Conservation (phyloP, 2,113 vertebrate species). For the Platichthys stellatus region DNA sequence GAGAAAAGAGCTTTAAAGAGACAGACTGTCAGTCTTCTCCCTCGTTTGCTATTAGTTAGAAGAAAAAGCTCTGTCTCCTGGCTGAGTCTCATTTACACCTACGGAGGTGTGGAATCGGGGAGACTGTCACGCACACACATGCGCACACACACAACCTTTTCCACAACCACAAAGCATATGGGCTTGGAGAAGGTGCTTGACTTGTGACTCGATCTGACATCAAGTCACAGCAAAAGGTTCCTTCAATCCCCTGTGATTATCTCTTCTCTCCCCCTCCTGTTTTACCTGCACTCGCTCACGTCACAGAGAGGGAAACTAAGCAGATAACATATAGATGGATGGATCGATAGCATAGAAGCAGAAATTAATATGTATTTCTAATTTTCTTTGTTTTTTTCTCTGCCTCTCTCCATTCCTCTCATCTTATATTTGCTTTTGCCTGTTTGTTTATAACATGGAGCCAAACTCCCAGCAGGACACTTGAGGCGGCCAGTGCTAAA, state of each 20-base stretch:
- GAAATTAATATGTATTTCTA: slow-evolving; percentile 3
- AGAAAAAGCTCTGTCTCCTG: slow-evolving; percentile 40
- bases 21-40: slow-evolving; percentile 52
- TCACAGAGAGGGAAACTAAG: neutral
- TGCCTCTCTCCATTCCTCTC: neutral
- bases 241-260: slow-evolving; percentile 18
- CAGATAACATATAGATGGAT: neutral
- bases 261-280: neutral
- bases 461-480: slow-evolving; percentile 67
- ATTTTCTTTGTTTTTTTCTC: slow-evolving; percentile 7
- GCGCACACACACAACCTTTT: slow-evolving; percentile 19
- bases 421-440: slow-evolving; percentile 39
- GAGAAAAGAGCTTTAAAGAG: slow-evolving; percentile 50
- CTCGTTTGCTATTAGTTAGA: slow-evolving; percentile 55
- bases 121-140: slow-evolving; percentile 16
- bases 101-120: slow-evolving; percentile 49
- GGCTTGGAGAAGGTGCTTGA: slow-evolving; percentile 45
- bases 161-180: slow-evolving; percentile 26
- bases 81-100: slow-evolving; percentile 72
- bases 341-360: neutral
- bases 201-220: slow-evolving; percentile 31
- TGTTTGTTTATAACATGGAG: slow-evolving; percentile 68
- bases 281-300: neutral
- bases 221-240: slow-evolving; percentile 21
- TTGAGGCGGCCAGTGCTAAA: slow-evolving; percentile 43